Evolutionary conservation across 2,113 vertebrate species (phyloP), one percentile per base, ranked within the genome.

Genomic region (Athene cunicularia): DNA sequence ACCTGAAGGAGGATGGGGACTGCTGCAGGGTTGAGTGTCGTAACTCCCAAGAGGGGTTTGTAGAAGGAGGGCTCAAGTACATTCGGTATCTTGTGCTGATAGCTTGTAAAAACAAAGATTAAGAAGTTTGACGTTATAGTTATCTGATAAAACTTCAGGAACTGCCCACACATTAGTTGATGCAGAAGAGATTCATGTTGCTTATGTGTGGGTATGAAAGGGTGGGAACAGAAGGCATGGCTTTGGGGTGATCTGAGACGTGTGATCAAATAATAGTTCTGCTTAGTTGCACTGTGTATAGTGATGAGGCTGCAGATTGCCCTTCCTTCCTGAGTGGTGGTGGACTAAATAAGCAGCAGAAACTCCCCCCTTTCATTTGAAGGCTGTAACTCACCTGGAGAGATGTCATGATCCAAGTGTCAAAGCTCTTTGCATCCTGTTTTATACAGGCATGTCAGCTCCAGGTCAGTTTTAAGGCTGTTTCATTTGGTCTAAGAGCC

Each of bases 121-220:
- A 33, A 64, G 7, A 33, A 24, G 11, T 26, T 63, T 63, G 8
- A 28, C 2, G 0, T 73, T 8, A 13, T 12, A 52, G 23, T 39
- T 50, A 27, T 8, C 27, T 43, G 28, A 19, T 49, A 21, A 52
- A 41, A 56, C 12, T n/a, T 39, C 12, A 14, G 14, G 23, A 30
- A 22, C 50, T 15, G 3, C 53, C 16, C 30, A 15, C 13, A 13
- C 39, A 4, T 41, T 18, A 16, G 16, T 14, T 60, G 58, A 26
- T 14, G 23, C 6, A 12, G 41, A 63, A 68, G 50, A 39, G 64
- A 5, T 22, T 63, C 8, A 0, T 14, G 52, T 41, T 23, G 13
- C 5, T 14, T 19, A 13, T 6, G 8, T 2, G 2, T 4, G 13
- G 30, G 8, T 63, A 41, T 1, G 11, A 28, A 37, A 68, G n/a